These are phyloP conservation scores for Caenorhabditis uteleia DNA, from an alignment of 2,888 invertebrate genomes.

Conservation along the genomic window DNA sequence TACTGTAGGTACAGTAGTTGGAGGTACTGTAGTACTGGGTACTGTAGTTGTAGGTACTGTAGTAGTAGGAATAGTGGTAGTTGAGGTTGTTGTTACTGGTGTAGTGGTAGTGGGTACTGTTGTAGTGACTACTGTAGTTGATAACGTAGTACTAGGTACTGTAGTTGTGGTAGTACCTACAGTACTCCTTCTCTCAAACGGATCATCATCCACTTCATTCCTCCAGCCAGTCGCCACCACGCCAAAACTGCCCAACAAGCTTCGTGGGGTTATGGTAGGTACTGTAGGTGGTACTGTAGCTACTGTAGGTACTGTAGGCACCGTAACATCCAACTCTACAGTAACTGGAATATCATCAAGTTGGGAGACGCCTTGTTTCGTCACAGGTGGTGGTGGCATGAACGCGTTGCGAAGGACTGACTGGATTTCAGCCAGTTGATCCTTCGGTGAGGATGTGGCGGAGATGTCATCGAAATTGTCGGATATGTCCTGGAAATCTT, in stretches of 20 bases:
- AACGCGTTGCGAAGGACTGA: slow-evolving; percentile 14
- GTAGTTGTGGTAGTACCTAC: background rate
- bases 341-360: too few species aligned
- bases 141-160: slow-evolving; percentile 1
- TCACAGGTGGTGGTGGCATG: background rate
- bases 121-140: background rate
- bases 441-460: background rate
- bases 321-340: background rate
- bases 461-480: background rate
- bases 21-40: background rate
- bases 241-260: background rate
- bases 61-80: background rate
- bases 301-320: background rate
- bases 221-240: background rate
- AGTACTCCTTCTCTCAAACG: background rate
- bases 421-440: slow-evolving; percentile 13
- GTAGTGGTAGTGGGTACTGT: background rate
- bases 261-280: background rate
- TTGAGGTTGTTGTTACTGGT: background rate
- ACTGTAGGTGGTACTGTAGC: background rate
- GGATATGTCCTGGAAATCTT: slow-evolving; percentile 13
- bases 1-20: background rate
- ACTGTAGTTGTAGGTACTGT: background rate
- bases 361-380: too few species aligned
- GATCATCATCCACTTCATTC: background rate